phyloP scores from a whole-genome alignment of 2,888 invertebrate species.

The Rhodophaea formosa region DNA sequence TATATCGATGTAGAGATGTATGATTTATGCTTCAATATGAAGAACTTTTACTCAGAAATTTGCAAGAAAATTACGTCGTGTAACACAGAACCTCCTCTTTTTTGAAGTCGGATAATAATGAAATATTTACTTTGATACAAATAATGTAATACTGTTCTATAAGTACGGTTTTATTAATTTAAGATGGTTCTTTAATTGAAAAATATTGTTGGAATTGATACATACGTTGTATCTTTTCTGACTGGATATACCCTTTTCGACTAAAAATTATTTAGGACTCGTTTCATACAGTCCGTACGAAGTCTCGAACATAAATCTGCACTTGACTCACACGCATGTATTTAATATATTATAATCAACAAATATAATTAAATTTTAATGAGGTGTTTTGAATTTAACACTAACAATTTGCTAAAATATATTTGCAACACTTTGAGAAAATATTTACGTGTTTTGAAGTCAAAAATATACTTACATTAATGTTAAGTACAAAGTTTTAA shows the following conservation, averaged over 20 bases:
- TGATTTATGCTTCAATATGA: too few species aligned
- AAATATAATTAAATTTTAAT: background rate
- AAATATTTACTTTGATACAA: too few species aligned
- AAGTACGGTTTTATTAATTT: too few species aligned
- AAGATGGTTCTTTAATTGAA: too few species aligned
- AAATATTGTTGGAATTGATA: too few species aligned
- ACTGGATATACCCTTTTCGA: background rate
- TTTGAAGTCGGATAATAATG: too few species aligned
- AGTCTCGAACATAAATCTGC: background rate
- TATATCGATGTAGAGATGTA: too few species aligned
- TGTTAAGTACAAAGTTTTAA: slow-evolving; percentile 4
- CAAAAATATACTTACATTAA: background rate
- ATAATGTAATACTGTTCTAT: too few species aligned
- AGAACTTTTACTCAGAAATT: too few species aligned
- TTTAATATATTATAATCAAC: background rate
- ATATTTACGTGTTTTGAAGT: background rate
- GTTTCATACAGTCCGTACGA: background rate
- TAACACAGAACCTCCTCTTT: too few species aligned
- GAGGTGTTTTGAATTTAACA: background rate
- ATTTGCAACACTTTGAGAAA: background rate
- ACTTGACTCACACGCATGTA: background rate
- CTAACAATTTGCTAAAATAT: background rate
- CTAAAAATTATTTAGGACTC: background rate
- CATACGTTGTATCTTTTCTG: too few species aligned
- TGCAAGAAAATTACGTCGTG: too few species aligned